Evolutionary conservation across 2,113 vertebrate genomes (phyloP), one percentile per base, ranked within the genome.

Genomic region (Pachycephala philippinensis): DNA sequence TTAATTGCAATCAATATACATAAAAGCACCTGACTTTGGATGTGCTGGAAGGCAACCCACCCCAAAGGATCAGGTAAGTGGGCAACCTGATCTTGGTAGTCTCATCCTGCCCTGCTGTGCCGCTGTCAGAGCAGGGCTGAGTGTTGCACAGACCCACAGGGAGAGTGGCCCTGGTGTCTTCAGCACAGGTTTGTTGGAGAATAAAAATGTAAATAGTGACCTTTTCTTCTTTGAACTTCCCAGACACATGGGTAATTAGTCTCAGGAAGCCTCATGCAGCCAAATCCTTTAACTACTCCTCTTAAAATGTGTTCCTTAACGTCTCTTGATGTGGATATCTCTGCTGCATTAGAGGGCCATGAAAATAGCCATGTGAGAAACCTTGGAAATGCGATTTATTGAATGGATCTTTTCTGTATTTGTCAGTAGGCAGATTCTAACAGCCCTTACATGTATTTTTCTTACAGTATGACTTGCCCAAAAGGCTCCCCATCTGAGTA

Each of bases 401-500:
- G 50, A 82, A 68, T n/a, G 18, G 16, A 42, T 70, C 22, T 65
- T 80, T 74, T 37, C 30, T 89, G 23, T 80, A 8, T 54, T 77
- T 91, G 37, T 75, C 35, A 80, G 54, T 22, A 70, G 37, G 57
- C 33, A 86, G 47, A 66, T 33, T 86, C 35, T 35, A 53, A 50
- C 23, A 78, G n/a, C 16, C 12, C 24, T 61, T 35, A 24, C 8
- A 6, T 59, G 18, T 61, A 53, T 93, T 85, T 94, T 87, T 83
- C 54, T 85, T 95, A 65, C 92, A 98, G 97, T 27, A 89, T 97
- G 50, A 90, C 98, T 54, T 98, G 98, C 87, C 93, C 97, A 85
- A 93, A 98, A 45, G 98, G 98, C 63, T 97, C 98, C 47, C 97
- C 97, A 70, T 96, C 95, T 0, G n/a, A 98, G 84, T 98, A 98